Base-by-base conservation (phyloP, 2,113 vertebrate genomes). In the Cyprinodon variegatus region DNA sequence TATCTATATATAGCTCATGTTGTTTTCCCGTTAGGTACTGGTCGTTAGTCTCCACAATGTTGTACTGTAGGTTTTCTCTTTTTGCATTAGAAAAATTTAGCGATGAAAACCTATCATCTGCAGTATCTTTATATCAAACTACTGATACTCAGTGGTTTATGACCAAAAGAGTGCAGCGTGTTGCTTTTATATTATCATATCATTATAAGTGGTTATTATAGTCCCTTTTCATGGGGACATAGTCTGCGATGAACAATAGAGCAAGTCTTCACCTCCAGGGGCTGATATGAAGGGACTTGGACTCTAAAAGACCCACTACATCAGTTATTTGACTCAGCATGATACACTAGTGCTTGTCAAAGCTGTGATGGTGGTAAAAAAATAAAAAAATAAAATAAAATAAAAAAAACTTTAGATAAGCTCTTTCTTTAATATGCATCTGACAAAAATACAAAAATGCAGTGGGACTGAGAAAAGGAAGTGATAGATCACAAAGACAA, bases 251-350 rank as follows among this genome's bases (percentile, higher is more conserved):
- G 68, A 9, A 0, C 15, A 67, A 64, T 68, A 69, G 68, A 15
- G 2, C 11, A 22, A 59, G 67, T 50, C 68, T 40, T 74, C 65
- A 70, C 43, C 66, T 70, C 15, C 48, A 63, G 22, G 6, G 77
- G 65, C 15, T 37, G 40, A 53, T 39, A 39, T 72, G 67, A 84
- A 71, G 61, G 39, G 53, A 53, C 77, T 61, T 36, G 70, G 74
- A 90, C n/a, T 69, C 78, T 74, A 78, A 93, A 81, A 82, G 79
- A 72, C 80, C 86, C 85, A 83, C 76, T 83, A 86, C 84, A 81
- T 83, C 66, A 91, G 91, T 90, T 43, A 93, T 83, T 88, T 85
- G 62, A 76, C 65, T 84, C 40, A 29, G 74, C 76, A 88, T 87
- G 84, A 72, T 64, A 76, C 87, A 89, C 53, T 65, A 72, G 3